Percentiles rank a stretch among this genome's conserved stretches.
Conservation (phyloP, 2,888 invertebrate species). For the Lasioglossum morio region DNA sequence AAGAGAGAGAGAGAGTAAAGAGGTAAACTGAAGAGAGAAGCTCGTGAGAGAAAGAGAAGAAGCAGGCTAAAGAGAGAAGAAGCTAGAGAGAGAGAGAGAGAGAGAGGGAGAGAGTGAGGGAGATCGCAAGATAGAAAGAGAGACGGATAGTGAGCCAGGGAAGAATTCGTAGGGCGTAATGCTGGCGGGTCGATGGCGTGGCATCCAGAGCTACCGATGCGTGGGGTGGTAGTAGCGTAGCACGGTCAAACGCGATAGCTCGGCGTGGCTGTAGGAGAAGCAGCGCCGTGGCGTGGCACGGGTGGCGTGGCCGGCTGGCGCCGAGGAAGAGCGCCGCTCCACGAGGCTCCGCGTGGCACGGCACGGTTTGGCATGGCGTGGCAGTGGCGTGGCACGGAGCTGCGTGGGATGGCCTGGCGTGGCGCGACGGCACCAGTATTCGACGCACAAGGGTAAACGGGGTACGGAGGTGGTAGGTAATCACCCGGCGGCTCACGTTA, state of each 20-base stretch:
- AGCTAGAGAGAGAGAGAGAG: not conserved
- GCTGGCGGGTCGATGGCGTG: conserved; percentile 59
- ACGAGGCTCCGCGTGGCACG: not conserved
- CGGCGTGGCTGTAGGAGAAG: conserved; percentile 27
- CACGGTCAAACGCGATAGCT: conserved; percentile 52
- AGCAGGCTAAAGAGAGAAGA: not conserved
- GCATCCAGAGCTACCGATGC: conserved; percentile 53
- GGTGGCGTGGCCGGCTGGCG: not conserved
- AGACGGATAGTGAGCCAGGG: conserved; percentile 31
- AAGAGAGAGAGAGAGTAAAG: not conserved
- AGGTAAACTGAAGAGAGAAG: not conserved
- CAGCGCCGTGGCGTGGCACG: not conserved
- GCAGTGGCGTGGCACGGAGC: not conserved
- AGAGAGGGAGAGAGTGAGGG: not conserved
- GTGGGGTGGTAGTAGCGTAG: conserved; percentile 44
- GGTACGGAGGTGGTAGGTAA: conserved; percentile 82
- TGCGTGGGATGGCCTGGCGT: conserved; percentile 48
- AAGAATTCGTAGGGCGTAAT: conserved; percentile 54
- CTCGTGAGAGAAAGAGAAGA: not conserved
- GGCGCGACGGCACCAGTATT: conserved; percentile 58
- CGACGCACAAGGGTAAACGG: conserved; percentile 70
- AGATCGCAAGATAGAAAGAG: not conserved
- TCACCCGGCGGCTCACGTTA: conserved; percentile 84
- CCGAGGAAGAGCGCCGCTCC: not conserved
- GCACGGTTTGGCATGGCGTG: not conserved